phyloP scores from a whole-genome alignment of 2,113 vertebrate genomes.

The Cyprinodon tularosa region DNA sequence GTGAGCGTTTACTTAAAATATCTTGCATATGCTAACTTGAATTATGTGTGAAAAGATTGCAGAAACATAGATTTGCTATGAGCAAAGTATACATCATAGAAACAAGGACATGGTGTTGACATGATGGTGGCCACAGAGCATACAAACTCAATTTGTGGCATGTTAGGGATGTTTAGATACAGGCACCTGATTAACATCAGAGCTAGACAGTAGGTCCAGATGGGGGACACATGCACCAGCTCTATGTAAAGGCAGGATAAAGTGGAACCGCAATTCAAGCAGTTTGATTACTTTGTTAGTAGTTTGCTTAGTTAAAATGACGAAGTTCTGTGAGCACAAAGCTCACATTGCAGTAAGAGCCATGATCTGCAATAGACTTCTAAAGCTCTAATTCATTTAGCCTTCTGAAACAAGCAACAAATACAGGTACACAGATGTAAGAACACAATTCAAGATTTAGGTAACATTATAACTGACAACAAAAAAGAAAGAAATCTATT shows the following conservation, averaged over 20 bases:
- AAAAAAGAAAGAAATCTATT: too few relatives aligned
- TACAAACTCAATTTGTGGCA: background rate
- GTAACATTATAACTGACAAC: too few relatives aligned
- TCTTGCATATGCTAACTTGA: background rate
- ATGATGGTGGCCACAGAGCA: background rate
- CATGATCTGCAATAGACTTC: background rate
- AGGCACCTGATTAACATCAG: background rate
- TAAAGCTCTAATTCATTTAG: background rate
- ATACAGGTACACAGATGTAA: background rate
- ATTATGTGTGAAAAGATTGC: background rate
- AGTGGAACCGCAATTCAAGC: background rate
- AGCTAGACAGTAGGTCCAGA: background rate
- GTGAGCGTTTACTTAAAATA: too few relatives aligned
- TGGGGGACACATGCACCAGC: background rate
- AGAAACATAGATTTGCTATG: background rate
- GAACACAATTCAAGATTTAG: background rate
- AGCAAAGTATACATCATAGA: background rate
- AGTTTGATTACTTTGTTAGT: background rate
- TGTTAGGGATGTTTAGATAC: background rate
- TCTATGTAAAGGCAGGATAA: slow-evolving; percentile 3
- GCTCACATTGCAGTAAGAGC: too few relatives aligned
- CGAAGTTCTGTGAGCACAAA: too few relatives aligned
- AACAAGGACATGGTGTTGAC: background rate
- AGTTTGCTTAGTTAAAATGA: background rate
- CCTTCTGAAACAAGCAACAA: background rate